Percentiles rank a stretch among this genome's conserved stretches.
Evolutionary conservation across 2,888 invertebrate species (phyloP).

Genomic region (Dioctria rufipes): DNA sequence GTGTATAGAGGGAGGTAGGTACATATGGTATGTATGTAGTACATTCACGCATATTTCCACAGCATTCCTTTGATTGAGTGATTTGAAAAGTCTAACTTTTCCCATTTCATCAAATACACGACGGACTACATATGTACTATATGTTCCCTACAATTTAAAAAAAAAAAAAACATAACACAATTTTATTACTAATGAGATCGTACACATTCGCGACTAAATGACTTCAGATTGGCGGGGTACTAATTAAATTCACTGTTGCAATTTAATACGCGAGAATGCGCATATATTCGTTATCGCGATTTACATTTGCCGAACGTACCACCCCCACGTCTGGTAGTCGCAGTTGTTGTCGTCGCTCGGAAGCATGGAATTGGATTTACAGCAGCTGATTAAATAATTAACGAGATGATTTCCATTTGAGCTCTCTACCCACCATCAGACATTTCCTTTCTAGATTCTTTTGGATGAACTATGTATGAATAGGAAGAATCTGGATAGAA

Average conservation of each 20-base stretch:
- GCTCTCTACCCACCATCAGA: background rate
- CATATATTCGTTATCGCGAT: background rate
- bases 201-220: constrained; percentile 4
- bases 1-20: background rate
- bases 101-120: background rate
- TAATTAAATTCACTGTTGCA: constrained; percentile 42
- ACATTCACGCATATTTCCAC: background rate
- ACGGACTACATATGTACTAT: background rate
- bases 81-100: constrained; percentile 17
- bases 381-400: constrained; percentile 50
- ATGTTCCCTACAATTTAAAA: background rate
- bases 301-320: background rate
- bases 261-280: constrained; percentile 30
- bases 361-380: constrained; percentile 23
- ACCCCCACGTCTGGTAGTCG: too few species aligned
- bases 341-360: background rate
- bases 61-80: constrained; percentile 1
- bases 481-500: too few species aligned
- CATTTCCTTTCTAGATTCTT: constrained; percentile 7
- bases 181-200: background rate
- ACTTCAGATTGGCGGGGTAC: constrained; percentile 29
- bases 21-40: background rate
- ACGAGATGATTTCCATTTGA: constrained; percentile 44
- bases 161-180: background rate
- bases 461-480: background rate